Evolutionary conservation across 2,113 vertebrate species (phyloP).

Genomic region (Alethe castanea): DNA sequence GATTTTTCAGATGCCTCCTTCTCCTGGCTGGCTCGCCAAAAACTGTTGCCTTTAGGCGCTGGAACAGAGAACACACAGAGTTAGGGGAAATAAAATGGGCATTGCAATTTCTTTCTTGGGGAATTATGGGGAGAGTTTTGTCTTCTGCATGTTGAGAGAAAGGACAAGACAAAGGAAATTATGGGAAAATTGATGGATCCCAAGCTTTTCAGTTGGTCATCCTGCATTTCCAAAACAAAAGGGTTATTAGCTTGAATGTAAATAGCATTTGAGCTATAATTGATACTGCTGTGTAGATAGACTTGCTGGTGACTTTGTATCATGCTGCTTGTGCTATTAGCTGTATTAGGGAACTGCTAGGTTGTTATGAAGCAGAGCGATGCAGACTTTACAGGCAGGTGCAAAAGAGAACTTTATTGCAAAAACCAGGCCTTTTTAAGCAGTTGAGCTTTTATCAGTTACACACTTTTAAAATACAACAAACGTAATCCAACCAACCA

Average conservation of each 20-base stretch:
- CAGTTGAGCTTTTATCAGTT: not conserved
- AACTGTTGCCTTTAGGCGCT: no score
- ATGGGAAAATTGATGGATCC: not conserved
- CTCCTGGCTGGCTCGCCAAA: no score
- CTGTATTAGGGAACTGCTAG: not conserved
- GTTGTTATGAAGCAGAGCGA: not conserved
- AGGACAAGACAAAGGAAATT: not conserved
- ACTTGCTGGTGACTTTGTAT: not conserved
- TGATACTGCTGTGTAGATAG: not conserved
- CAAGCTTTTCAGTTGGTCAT: not conserved
- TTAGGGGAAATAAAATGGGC: no score
- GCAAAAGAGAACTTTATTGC: not conserved
- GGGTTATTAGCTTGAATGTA: not conserved
- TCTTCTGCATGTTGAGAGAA: not conserved
- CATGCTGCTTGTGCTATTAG: not conserved
- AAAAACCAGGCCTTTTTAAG: not conserved
- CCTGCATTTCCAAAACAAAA: not conserved
- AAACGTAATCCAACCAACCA: not conserved
- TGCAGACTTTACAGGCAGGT: not conserved
- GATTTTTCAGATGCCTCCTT: no score
- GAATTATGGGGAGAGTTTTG: not conserved
- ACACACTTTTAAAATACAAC: not conserved
- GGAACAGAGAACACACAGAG: no score
- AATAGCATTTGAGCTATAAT: not conserved
- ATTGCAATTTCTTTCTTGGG: not conserved